Evolutionary conservation across 1,140 invertebrate species (phyloP), one percentile per base, ranked within the genome.

Genomic region (Ganaspis sp.): DNA sequence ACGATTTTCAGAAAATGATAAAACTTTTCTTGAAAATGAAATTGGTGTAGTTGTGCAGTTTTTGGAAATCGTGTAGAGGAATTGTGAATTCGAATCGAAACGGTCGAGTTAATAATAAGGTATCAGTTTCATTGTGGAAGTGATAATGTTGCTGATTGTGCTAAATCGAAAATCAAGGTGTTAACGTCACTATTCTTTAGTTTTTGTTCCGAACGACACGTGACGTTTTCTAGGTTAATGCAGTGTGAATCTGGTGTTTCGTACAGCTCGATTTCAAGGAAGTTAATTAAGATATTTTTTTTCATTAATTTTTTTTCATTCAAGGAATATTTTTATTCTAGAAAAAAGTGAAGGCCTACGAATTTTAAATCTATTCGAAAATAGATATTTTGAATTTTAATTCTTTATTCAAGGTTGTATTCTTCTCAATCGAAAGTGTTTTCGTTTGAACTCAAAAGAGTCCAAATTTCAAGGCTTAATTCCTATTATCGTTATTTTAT

Each of bases 151-250:
- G 21, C 58, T 64, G 29, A 64, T 64, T 29, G 58, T 64, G 21
- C 58, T 64, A 64, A 64, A 64, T 64, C 58, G 58, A 64, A 64
- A 54, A 64, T 64, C 58, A 64, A 64, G 58, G 58, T 29, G 58
- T 64, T 54, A 54, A 54, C 9, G 8, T 54, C 6, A 19, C 17
- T 9, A 1, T 54, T 54, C 1, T 54, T 34, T 4, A 34, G 23
- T 64, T 64, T 64, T 64, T 64, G 4, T 64, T 34, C 58, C 12
- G 3, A 29, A 64, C 17, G 19, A 54, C 19, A 54, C 58, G 58
- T 64, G 26, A 64, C 58, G 11, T 64, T 64, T 34, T 64, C 26
- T 64, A 64, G 58, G 23, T 64, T 64, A 34, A 9, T 64, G 12
- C 11, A 64, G 45, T 49, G 45, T 49, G 45, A 5, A 49, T 49